Base-by-base conservation (phyloP, 2,888 invertebrate genomes). In the Ormyrus rosae region DNA sequence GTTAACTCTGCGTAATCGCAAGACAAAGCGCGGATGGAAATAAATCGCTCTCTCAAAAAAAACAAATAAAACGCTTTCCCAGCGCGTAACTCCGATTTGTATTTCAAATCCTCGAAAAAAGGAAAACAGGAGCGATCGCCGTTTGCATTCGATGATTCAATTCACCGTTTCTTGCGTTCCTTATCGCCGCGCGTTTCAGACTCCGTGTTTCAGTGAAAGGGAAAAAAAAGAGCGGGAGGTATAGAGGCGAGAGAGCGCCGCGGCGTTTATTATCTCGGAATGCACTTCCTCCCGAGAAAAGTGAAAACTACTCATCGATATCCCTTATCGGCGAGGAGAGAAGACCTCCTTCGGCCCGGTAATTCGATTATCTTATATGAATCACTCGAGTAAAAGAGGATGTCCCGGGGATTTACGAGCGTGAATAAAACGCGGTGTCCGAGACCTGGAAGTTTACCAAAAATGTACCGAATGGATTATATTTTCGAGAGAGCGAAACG, bases 241-340 rank as follows among this genome's bases (percentile, higher is more conserved):
- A 63, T 56, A 70, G 64, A 74, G 34, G 3, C 0, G 34, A 3
- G 19, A 19, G 19, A 19, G 19, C 34, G 34, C 34, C 2, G 34
- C 70, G 46, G 64, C 60, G 19, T 74, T 76, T 71, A 77, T 70
- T 73, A 82, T 81, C 81, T 79, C 68, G 81, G 82, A 83, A 81
- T 83, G 81, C 77, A 81, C 77, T 81, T 79, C 78, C 81, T 77
- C 13, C 34, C 10, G 65, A 45, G 9, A 58, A 78, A 78, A 72
- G 65, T 63, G 64, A 80, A 80, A 34, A 34, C 34, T 34, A 76
- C 73, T 78, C 78, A 58, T 71, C 71, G 77, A 78, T 78, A 7
- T 51, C 61, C 50, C 75, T 76, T 70, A 61, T 76, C 68, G 68
- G 6, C 46, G 10, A 13, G 10, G 58, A 60, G 34, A 4, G 4